Evolutionary conservation across 2,113 vertebrate genomes (phyloP).

Genomic region (Puffinus mauretanicus): DNA sequence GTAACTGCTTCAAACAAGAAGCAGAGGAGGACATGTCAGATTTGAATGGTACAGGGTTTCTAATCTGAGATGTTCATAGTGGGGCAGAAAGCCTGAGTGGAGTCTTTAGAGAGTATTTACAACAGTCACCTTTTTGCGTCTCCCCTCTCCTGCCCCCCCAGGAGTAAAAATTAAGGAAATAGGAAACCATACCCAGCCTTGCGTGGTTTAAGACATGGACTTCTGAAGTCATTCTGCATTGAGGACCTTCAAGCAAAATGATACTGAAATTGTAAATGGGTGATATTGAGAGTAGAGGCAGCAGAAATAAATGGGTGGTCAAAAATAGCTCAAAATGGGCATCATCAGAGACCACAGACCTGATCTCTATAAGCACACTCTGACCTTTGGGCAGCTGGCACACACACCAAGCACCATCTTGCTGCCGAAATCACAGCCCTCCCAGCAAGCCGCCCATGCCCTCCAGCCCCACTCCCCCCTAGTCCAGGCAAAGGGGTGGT

Average conservation of each 20-base stretch:
- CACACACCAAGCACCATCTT: not conserved
- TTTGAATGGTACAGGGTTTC: not conserved
- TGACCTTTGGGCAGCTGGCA: not conserved
- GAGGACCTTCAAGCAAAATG: not conserved
- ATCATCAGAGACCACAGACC: not conserved
- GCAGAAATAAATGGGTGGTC: not conserved
- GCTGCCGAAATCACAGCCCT: not conserved
- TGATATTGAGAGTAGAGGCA: not conserved
- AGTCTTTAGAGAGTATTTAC: not conserved
- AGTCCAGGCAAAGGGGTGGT: not conserved
- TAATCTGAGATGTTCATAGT: not conserved
- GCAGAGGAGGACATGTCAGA: not conserved
- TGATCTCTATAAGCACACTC: not conserved
- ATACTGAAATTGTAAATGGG: not conserved
- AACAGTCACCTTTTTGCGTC: not conserved
- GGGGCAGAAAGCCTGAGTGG: not conserved
- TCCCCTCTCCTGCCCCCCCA: no score
- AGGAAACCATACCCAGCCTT: not conserved
- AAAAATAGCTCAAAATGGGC: not conserved
- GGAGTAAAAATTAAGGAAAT: not conserved
- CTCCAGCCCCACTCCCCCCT: not conserved
- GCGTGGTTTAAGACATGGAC: not conserved
- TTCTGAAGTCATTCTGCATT: not conserved
- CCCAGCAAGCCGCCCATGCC: accelerated
- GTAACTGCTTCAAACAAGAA: not conserved